Evolutionary conservation across 1,140 invertebrate species (phyloP).

Genomic region (Vanessa tameamea): DNA sequence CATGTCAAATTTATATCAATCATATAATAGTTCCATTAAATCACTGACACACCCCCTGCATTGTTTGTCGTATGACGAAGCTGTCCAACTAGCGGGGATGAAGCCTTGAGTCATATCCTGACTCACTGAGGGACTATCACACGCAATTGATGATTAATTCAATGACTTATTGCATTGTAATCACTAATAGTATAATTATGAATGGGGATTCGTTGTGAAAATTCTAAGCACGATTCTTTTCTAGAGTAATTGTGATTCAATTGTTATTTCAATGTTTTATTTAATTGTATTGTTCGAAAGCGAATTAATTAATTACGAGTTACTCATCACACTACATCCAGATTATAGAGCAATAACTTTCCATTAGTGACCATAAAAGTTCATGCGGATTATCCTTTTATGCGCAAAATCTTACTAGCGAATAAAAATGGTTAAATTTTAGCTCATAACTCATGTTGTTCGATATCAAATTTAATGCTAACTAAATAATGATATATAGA

Average conservation of each 20-base stretch:
- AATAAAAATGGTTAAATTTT: no score
- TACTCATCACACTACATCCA: neutral
- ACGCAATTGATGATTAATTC: slow-evolving; percentile 58
- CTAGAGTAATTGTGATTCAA: slow-evolving; percentile 9
- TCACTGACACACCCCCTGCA: slow-evolving; percentile 61
- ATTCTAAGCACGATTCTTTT: slow-evolving; percentile 34
- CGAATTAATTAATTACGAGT: neutral
- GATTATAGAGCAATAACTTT: no score
- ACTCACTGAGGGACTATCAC: slow-evolving; percentile 52
- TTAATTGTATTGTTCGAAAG: neutral
- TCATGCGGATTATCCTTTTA: no score
- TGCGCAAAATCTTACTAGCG: no score
- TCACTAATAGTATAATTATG: slow-evolving; percentile 35
- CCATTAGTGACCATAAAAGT: no score
- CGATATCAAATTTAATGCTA: no score
- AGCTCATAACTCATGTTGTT: no score
- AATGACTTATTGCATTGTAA: slow-evolving; percentile 53
- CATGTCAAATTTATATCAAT: slow-evolving; percentile 6
- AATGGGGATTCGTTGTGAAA: slow-evolving; percentile 39
- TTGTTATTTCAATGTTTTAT: slow-evolving; percentile 2
- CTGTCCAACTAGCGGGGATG: slow-evolving; percentile 34
- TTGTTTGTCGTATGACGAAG: slow-evolving; percentile 39
- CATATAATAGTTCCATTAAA: slow-evolving; percentile 30
- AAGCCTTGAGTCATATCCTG: slow-evolving; percentile 54
- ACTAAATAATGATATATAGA: no score